Base-by-base conservation (phyloP, 2,888 invertebrate species). In the Ennomos fuscantarius region DNA sequence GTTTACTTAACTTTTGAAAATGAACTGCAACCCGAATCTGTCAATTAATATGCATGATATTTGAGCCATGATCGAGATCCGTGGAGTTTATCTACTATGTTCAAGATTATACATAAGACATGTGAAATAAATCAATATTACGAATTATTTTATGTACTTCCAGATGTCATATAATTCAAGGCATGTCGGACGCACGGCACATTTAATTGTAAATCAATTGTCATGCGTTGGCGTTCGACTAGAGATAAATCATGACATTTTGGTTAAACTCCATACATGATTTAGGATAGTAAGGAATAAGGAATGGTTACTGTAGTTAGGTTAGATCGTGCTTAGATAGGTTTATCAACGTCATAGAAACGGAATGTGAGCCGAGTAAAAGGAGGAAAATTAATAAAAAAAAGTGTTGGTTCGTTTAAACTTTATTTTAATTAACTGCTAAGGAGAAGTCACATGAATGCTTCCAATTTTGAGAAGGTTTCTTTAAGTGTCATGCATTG, bases 331-430 rank as follows among this genome's bases (percentile, higher is more conserved):
- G 77, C 73, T 71, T 79, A 86, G 81, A 76, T 79, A 89, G 87
- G 83, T 77, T 67, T 81, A 79, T 77, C 78, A 82, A 86, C 90
- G 89, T 89, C 90, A 89, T 89, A 87, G 90, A 87, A 87, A 84
- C 82, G 76, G 72, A 76, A 79, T 66, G 68, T 60, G 65, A 74
- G 70, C 69, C 65, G 65, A 74, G 66, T 66, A 68, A 70, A 70
- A 61, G 63, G 70, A 68, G 68, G 72, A 73, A 76, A 71, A 68
- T 72, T 70, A 64, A 74, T 67, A 73, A 72, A 72, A 71, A 24
- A 71, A 68, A 66, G 62, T 70, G 73, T 77, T 70, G 68, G 61
- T 82, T 81, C 73, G 75, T 78, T 79, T 84, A 82, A 79, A 76
- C 75, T 80, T 81, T 79, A 74, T 68, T 75, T 80, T 76, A 65